Base-by-base conservation (phyloP, 2,797 vertebrate genomes). In the Cryptoblepharus egeriae region DNA sequence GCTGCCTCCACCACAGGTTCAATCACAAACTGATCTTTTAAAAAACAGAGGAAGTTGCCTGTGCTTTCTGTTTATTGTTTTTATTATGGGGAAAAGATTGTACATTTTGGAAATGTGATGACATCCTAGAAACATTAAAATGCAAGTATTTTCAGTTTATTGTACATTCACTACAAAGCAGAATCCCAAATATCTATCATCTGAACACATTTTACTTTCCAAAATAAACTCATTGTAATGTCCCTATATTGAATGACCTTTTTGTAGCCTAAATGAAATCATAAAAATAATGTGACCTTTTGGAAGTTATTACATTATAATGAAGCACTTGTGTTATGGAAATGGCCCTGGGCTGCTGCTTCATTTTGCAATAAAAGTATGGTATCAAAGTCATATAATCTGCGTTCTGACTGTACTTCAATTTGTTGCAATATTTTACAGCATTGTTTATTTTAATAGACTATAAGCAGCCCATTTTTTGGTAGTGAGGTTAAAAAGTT, bases 211-310 rank as follows among this genome's bases (percentile, higher is more conserved):
- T 72, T 82, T 42, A 52, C 55, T 35, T 1, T 65, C 49, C 24
- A 83, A 67, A 81, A 74, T 68, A 79, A 87, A 84, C 52, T 71
- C 18, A 52, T 82, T 82, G 63, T 82, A 42, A 70, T 35, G 32
- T 57, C 28, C n/a, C 64, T 72, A 52, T 64, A 3, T 16, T 18
- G 65, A 79, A 83, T 73, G 75, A 72, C 75, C 37, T 83, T 83
- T 78, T 83, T 57, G 60, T 83, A 78, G 61, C 49, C 73, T 78
- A 83, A 83, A 83, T 73, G 69, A 67, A 83, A 61, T 65, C 61
- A 58, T 73, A 78, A 83, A 83, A 83, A 60, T 78, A 72, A 78
- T 83, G 82, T 86, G 58, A 79, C 39, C 26, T 83, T 87, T 80
- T 73, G 30, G 11, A 77, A 80, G 61, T 67, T 83, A 71, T 75